phyloP scores from a whole-genome alignment of 2,797 vertebrate species.

The Poeciliopsis infans region DNA sequence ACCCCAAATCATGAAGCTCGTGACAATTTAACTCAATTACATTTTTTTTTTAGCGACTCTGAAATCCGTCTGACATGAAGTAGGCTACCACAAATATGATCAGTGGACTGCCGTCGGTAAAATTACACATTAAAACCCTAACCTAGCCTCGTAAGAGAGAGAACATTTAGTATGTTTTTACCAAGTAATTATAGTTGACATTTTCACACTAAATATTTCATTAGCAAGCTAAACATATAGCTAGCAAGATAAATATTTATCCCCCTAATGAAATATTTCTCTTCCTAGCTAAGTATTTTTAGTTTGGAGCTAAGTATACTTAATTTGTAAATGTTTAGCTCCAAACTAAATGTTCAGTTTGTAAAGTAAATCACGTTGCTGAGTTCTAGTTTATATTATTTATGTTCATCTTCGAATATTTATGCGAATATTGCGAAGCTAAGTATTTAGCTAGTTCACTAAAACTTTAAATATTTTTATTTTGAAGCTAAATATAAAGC shows the following conservation, averaged over 20 bases:
- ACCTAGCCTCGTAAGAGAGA: background rate
- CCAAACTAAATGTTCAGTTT: background rate
- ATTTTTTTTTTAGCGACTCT: too few relatives aligned
- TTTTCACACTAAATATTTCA: background rate
- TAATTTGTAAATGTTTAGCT: background rate
- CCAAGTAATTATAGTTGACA: background rate
- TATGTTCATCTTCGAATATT: too few relatives aligned
- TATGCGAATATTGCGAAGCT: too few relatives aligned
- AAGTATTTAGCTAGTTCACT: background rate
- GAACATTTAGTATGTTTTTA: background rate
- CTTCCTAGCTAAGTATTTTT: background rate
- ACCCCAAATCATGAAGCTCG: too few relatives aligned
- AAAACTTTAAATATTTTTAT: too few relatives aligned
- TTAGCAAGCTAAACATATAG: background rate
- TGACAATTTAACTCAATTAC: too few relatives aligned
- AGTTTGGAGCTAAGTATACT: background rate
- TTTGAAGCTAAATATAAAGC: background rate
- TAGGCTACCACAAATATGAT: background rate
- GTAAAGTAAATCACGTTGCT: background rate
- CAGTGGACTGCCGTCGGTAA: background rate
- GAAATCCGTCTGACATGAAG: too few relatives aligned
- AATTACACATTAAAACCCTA: background rate
- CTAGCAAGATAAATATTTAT: background rate
- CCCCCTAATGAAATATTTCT: background rate
- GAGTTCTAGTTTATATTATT: too few relatives aligned